Evolutionary conservation across 2,888 invertebrate species (phyloP), one percentile per base, ranked within the genome.

Genomic region (Synergus laeviventris): DNA sequence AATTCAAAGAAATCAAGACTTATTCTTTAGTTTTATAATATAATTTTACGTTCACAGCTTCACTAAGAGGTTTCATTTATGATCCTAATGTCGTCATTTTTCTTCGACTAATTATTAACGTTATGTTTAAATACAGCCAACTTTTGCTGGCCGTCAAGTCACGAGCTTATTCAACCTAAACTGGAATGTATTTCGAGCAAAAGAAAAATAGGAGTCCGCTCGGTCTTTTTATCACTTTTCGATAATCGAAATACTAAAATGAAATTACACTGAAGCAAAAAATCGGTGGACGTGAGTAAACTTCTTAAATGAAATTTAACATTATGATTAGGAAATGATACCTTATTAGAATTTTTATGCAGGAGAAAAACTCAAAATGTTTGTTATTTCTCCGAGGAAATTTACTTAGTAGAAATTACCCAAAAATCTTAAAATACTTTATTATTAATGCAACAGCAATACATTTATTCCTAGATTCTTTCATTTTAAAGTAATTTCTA

Each of bases 161-260:
- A 74, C 61, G 60, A 54, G 74, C 75, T 62, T 77, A 77, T 38
- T 60, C 75, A 74, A 73, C 74, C 74, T 73, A 75, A 78, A 79
- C 64, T 74, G 73, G 79, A 54, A 78, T 75, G 79, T 64, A 76
- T 77, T 74, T 79, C 78, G 77, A 75, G 75, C 66, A 76, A 77
- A 78, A 84, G 81, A 70, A 49, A 49, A 49, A 49, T 49, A 49
- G 70, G n/a, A 70, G 36, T 31, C 45, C 31, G 31, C 66, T 66
- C n/a, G 49, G n/a, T 70, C 16, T 70, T 49, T 70, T 11, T 70
- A 49, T 70, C 70, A 49, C 70, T 70, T 49, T 70, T 70, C 21
- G 61, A 78, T 75, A 81, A 85, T 86, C 84, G 75, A 87, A 85
- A 81, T 81, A 76, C 76, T 76, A 78, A 73, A 81, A 24, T 79